Percentiles rank a stretch among this genome's conserved stretches.
phyloP scores from a whole-genome alignment of 64 coral and sea anemone genomes.

The Porites australiensis region DNA sequence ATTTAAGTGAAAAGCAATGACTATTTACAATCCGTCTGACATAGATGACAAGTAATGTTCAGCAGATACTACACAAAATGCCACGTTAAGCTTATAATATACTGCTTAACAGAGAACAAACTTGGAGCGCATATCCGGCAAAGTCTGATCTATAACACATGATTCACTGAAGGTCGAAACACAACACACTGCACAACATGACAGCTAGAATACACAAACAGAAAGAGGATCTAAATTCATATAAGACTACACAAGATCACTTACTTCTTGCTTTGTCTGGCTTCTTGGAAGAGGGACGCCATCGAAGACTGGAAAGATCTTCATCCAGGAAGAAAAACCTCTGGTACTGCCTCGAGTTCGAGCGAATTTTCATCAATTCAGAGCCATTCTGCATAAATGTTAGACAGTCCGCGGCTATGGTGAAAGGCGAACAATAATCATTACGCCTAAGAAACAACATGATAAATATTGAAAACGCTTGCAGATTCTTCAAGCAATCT shows the following conservation, averaged over 20 bases:
- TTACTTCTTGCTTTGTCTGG: slow-evolving; percentile 96
- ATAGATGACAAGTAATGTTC: slow-evolving; percentile 15
- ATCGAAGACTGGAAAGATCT: slow-evolving; percentile 81
- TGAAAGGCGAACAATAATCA: slow-evolving; percentile 65
- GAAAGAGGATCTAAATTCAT: slow-evolving; percentile 4
- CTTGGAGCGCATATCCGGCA: too few relatives aligned
- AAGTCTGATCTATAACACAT: neutral
- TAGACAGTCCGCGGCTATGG: slow-evolving; percentile 90
- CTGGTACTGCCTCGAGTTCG: slow-evolving; percentile 93
- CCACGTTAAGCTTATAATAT: neutral
- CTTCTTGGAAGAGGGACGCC: slow-evolving; percentile 98
- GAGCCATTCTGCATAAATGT: slow-evolving; percentile 97
- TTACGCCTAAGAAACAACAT: slow-evolving; percentile 39
- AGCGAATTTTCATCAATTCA: slow-evolving; percentile 98
- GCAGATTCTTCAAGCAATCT: slow-evolving; percentile 11
- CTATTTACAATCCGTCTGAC: neutral
- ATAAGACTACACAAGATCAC: slow-evolving; percentile 23
- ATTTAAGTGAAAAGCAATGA: neutral
- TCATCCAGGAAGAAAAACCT: slow-evolving; percentile 93
- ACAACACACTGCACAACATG: neutral
- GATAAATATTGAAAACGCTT: slow-evolving; percentile 4
- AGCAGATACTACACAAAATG: slow-evolving; percentile 17
- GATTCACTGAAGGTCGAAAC: neutral
- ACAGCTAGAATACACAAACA: slow-evolving; percentile 9
- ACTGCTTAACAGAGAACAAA: neutral